Evolutionary conservation across 2,888 invertebrate species (phyloP), one percentile per base, ranked within the genome.

Genomic region (Copidosoma aretas): DNA sequence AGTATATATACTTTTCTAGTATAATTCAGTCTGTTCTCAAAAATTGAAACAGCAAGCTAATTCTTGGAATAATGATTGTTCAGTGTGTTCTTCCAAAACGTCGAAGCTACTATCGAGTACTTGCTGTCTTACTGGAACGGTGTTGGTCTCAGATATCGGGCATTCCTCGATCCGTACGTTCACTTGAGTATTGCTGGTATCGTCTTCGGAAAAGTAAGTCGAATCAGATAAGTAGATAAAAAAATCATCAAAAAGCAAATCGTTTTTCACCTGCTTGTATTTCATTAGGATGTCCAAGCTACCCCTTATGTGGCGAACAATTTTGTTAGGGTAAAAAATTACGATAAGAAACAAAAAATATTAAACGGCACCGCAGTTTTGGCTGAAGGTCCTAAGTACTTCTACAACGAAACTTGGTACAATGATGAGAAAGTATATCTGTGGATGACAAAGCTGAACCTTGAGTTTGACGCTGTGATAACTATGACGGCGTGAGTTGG

Each of bases 181-280:
- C 67, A 64, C 10, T 8, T 70, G 1, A 70, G 64, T 24, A 67
- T 70, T 4, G 70, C 67, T 39, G 70, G 64, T 15, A 67, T 70
- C 0, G 49, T 70, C 24, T 54, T 70, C 15, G 57, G 67, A 3
- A 52, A 70, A 15, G 64, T 68, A 54, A 25, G 39, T 32, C 3
- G 8, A 32, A 8, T 32, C 32, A 32, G 8, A 32, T 32, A 8
- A 32, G 32, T 32, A 32, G 8, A 32, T 32, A 32, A 5, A 8
- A n/a, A 32, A 32, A 32, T 32, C 32, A 5, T 32, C 32, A 8
- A 32, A 32, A 32, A 32, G 32, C 3, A 32, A 32, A 32, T 5
- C 8, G 8, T 32, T 32, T n/a, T n/a, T n/a, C 5, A 15, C 1
- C 3, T 19, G 41, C 43, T n/a, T 25, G 4, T 56, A 19, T 1